phyloP scores from a whole-genome alignment of 2,113 vertebrate species.

The Maccullochella peelii region DNA sequence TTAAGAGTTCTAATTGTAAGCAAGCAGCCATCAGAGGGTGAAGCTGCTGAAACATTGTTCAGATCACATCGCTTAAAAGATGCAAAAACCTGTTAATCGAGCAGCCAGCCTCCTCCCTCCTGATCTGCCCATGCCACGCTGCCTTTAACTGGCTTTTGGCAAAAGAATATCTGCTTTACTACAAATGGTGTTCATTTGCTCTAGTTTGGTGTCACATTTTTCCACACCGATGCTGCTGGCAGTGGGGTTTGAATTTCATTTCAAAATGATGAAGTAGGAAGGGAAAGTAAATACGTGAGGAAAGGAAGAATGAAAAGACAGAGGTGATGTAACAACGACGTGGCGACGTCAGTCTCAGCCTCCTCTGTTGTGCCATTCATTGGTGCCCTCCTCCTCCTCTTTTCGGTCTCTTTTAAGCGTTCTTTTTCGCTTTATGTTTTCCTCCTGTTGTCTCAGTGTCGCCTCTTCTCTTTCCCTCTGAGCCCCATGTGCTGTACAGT shows the following conservation, averaged over 20 bases:
- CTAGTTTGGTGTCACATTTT: constrained; percentile 15
- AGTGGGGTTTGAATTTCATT: not conserved
- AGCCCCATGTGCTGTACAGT: constrained; percentile 36
- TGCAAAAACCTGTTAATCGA: constrained; percentile 7
- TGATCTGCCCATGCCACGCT: constrained; percentile 10
- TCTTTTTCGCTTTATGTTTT: constrained; percentile 27
- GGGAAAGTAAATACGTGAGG: not conserved
- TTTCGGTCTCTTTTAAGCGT: not conserved
- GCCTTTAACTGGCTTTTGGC: constrained; percentile 40
- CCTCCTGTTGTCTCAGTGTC: constrained; percentile 18
- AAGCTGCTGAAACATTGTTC: constrained; percentile 28
- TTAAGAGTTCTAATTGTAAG: constrained; percentile 52
- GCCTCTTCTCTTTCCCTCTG: not conserved
- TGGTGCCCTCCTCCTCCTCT: not conserved
- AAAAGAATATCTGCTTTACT: constrained; percentile 42
- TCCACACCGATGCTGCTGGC: not conserved
- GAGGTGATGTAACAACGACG: not conserved
- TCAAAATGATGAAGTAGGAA: constrained; percentile 1
- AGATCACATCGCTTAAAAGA: constrained; percentile 36
- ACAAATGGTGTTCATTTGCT: constrained; percentile 20
- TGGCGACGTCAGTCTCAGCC: constrained; percentile 4
- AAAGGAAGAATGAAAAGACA: not conserved
- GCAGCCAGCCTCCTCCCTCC: constrained; percentile 2
- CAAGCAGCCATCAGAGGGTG: constrained; percentile 25
- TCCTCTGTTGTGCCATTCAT: not conserved